Conservation (phyloP, 2,113 vertebrate genomes). For the Callocephalon fimbriatum region DNA sequence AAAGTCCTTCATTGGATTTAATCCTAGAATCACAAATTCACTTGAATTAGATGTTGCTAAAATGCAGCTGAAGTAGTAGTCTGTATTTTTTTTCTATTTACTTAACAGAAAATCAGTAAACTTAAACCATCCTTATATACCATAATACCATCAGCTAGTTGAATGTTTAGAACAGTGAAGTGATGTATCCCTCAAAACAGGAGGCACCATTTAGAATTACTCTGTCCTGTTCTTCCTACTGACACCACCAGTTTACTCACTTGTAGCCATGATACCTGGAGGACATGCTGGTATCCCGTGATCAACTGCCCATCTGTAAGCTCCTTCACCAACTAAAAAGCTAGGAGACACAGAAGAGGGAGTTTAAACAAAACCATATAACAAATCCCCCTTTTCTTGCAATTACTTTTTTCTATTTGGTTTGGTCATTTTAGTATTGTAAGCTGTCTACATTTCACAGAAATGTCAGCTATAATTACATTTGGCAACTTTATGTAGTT, state of each 20-base stretch:
- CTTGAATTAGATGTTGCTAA: background rate
- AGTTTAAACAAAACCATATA: constrained; percentile 68
- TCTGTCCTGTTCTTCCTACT: constrained; percentile 68
- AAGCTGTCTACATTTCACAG: constrained; percentile 8
- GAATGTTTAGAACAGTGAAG: constrained; percentile 36
- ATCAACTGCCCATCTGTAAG: constrained; percentile 94
- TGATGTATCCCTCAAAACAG: constrained; percentile 25
- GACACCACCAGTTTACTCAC: constrained; percentile 84
- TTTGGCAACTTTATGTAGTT: background rate
- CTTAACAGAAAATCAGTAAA: background rate
- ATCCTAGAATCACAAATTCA: background rate
- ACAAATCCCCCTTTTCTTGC: constrained; percentile 54
- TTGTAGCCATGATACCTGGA: constrained; percentile 96
- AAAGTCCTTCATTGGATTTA: background rate
- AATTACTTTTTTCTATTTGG: constrained; percentile 38
- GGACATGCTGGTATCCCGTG: constrained; percentile 95
- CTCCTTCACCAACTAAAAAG: constrained; percentile 97
- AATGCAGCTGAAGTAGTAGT: background rate
- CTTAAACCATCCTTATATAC: constrained; percentile 5
- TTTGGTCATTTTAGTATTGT: constrained; percentile 9
- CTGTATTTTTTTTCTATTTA: background rate
- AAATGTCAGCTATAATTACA: background rate
- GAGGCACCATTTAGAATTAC: constrained; percentile 29
- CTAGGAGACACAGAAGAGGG: constrained; percentile 79
- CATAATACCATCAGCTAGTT: background rate